Base-by-base conservation (phyloP, 92 coral and sea anemone species). In the Ricordea florida region DNA sequence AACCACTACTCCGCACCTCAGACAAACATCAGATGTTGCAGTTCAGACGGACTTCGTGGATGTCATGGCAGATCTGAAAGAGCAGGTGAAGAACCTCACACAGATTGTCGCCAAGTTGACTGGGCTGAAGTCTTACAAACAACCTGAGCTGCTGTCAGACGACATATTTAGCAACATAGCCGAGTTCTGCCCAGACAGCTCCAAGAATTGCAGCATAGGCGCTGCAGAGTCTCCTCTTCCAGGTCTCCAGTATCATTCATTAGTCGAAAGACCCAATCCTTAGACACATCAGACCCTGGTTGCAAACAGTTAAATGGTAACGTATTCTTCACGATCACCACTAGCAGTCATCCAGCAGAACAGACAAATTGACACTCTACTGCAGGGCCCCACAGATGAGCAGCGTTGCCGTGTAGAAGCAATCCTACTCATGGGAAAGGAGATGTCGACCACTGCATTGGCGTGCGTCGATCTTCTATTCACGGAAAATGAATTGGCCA, bases 41-140 rank as follows among this genome's bases (percentile, higher is more conserved):
- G 63, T 57, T 57, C 43, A 57, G 25, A 57, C 43, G 11, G 63
- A 57, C 7, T n/a, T n/a, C n/a, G n/a, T n/a, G n/a, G n/a, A n/a
- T n/a, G n/a, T n/a, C n/a, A n/a, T n/a, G n/a, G n/a, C n/a, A n/a
- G n/a, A n/a, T n/a, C n/a, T n/a, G n/a, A n/a, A n/a, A n/a, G n/a
- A n/a, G n/a, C n/a, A n/a, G 9, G 42, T 57, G 41, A 30, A 30
- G 42, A 57, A 57, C 21, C 63, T 57, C 11, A 29, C 1, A 13
- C 63, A 57, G 63, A 57, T 57, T 1, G 63, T 57, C 10, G 63
- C 63, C 63, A 7, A 57, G 42, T 11, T 57, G n/a, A n/a, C n/a
- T n/a, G n/a, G n/a, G n/a, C n/a, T n/a, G n/a, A n/a, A n/a, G n/a
- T n/a, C n/a, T n/a, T n/a, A n/a, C n/a, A n/a, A n/a, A n/a, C n/a